A percentile compares a stretch with the other conserved stretches of the same genome.
These are phyloP conservation scores for Turritopsis dohrnii DNA, from an alignment of 30 jellyfish, hydroid and myxozoan species.

Conservation along the genomic window DNA sequence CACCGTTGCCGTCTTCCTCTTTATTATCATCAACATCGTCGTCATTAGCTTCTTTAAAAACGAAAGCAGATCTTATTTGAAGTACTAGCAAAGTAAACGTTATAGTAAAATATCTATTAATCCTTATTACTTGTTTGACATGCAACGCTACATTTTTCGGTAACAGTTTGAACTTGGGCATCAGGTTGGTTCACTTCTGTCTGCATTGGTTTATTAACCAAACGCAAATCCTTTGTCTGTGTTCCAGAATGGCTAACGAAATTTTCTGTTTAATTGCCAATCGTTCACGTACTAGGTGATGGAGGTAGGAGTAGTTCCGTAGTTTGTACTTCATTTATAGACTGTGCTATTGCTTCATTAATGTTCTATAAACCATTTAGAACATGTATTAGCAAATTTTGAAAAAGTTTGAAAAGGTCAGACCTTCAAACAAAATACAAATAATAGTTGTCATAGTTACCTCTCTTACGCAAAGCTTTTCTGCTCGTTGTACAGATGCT, in stretches of 20 bases:
- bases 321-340: neutral
- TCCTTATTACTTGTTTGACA: neutral
- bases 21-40: no score
- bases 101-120: neutral
- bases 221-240: neutral
- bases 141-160: neutral
- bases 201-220: neutral
- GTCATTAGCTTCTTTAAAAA: neutral
- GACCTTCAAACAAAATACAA: neutral
- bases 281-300: neutral
- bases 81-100: neutral
- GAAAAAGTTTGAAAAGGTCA: neutral
- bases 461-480: neutral
- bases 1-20: neutral
- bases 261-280: neutral
- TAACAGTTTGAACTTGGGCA: neutral
- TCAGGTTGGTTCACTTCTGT: neutral
- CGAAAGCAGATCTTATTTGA: neutral
- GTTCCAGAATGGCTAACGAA: neutral
- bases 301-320: neutral
- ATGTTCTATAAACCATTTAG: no score
- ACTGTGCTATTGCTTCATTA: no score
- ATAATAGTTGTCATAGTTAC: neutral
- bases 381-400: no score
- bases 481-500: neutral